These are phyloP conservation scores for Eupithecia subumbrata DNA, from an alignment of 2,888 invertebrate species.

Conservation along the genomic window DNA sequence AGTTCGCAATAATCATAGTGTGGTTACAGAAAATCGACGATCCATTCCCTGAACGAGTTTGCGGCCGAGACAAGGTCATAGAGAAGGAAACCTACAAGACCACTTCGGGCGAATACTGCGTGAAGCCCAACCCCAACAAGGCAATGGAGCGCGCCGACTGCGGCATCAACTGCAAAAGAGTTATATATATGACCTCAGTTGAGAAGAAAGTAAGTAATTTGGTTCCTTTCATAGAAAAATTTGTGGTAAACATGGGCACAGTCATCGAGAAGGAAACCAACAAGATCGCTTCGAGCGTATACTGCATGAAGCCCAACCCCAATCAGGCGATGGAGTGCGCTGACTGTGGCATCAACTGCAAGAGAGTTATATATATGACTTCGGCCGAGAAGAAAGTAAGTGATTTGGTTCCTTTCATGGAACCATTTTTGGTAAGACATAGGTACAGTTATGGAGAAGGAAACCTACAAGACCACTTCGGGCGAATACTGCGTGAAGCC, in stretches of 20 bases:
- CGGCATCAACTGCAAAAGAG: constrained; percentile 70
- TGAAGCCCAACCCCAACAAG: constrained; percentile 78
- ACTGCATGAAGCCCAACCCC: constrained; percentile 76
- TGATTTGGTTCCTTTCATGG: constrained; percentile 42
- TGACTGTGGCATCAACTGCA: constrained; percentile 74
- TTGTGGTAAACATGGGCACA: neutral
- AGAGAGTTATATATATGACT: constrained; percentile 72
- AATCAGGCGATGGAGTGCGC: constrained; percentile 78
- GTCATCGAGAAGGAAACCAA: constrained; percentile 72
- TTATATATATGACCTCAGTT: constrained; percentile 74
- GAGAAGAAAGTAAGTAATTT: constrained; percentile 64
- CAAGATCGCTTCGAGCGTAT: constrained; percentile 72
- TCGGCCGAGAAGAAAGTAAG: constrained; percentile 74
- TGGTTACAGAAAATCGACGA: constrained; percentile 67
- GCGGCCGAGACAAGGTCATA: constrained; percentile 76
- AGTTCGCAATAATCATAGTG: neutral
- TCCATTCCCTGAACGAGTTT: constrained; percentile 67
- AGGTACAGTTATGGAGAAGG: constrained; percentile 67
- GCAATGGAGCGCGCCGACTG: constrained; percentile 77
- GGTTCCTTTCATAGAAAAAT: neutral
- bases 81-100: constrained; percentile 74
- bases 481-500: constrained; percentile 77
- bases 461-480: constrained; percentile 71
- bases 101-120: constrained; percentile 73
- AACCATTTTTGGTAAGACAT: constrained; percentile 57